These are phyloP conservation scores for Spodoptera frugiperda DNA, from an alignment of 1,140 invertebrate species.

Conservation along the genomic window DNA sequence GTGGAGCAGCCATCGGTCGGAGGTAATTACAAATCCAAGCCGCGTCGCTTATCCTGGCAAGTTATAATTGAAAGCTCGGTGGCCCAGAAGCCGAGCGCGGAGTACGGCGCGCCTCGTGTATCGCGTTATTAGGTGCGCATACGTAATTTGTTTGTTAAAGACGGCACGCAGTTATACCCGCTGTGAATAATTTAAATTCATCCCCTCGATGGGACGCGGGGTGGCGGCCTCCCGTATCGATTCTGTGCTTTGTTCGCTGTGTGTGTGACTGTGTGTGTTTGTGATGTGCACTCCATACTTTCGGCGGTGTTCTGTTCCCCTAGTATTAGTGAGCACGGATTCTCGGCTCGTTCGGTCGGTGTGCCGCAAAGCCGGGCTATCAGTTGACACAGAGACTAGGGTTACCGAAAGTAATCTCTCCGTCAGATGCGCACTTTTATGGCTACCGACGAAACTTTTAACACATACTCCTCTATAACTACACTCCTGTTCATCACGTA, in stretches of 20 bases:
- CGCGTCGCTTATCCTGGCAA: slow-evolving; percentile 72
- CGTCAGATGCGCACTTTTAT: slow-evolving; percentile 42
- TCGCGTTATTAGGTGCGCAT: slow-evolving; percentile 84
- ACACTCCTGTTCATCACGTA: slow-evolving; percentile 41
- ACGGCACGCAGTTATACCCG: slow-evolving; percentile 83
- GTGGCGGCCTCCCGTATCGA: slow-evolving; percentile 75
- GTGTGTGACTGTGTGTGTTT: slow-evolving; percentile 56
- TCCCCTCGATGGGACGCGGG: slow-evolving; percentile 73
- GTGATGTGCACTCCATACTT: slow-evolving; percentile 70
- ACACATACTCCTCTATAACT: background rate
- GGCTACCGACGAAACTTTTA: slow-evolving; percentile 16
- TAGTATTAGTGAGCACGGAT: slow-evolving; percentile 73
- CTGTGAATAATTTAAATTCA: slow-evolving; percentile 86
- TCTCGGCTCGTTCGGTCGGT: slow-evolving; percentile 73
- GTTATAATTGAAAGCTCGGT: slow-evolving; percentile 83
- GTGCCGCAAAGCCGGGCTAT: slow-evolving; percentile 72
- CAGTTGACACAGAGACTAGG: slow-evolving; percentile 63
- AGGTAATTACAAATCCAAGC: slow-evolving; percentile 72
- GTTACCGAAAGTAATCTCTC: slow-evolving; percentile 48
- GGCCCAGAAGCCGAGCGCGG: slow-evolving; percentile 68
- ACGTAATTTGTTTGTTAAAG: slow-evolving; percentile 86
- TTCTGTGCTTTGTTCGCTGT: slow-evolving; percentile 63
- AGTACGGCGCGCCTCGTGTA: slow-evolving; percentile 60
- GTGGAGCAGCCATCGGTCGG: slow-evolving; percentile 63
- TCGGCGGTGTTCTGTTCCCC: slow-evolving; percentile 67